Evolutionary conservation across 2,113 vertebrate genomes (phyloP), one percentile per base, ranked within the genome.

Genomic region (Pteronura brasiliensis): DNA sequence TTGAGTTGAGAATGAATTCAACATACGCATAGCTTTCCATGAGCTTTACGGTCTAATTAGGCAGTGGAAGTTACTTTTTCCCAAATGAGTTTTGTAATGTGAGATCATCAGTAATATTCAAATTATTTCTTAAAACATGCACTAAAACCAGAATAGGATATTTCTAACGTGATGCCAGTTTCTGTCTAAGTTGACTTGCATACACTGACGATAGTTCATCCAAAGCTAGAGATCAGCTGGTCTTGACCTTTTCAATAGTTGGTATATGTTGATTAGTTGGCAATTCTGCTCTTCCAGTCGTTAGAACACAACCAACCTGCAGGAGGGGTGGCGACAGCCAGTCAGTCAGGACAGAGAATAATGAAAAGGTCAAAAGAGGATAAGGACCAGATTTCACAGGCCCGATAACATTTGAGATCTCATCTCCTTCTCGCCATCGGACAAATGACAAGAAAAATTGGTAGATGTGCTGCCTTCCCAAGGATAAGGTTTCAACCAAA

Each of bases 281-380:
- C 87, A 36, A 94, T 90, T 95, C 92, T 83, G 21, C 59, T 87
- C 82, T 90, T 97, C 88, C 3, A 44, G 31, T 83, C 72, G 11
- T 97, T 93, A 91, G 49, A 95, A 63, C 18, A 88, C 61, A 71
- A 87, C 88, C 89, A 39, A 42, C 59, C 61, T 95, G 79, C 36
- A 90, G 97, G 71, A 74, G 84, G 80, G n/a, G 72, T 90, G 80
- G 96, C 31, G 63, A 15, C 1, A 74, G 93, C 76, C 95, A 93
- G 47, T 94, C 97, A 97, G 29, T 97, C 98, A 88, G 96, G 93
- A 44, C 39, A 86, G 87, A 88, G 63, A 88, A 92, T 82, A 96
- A 84, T 74, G 87, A 98, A 98, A 98, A 98, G 97, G 98, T 98
- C 98, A 97, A 90, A 79, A 67, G 59, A 25, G 71, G 25, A 96